Conservation (phyloP, 2,113 vertebrate species). For the Cacatua alba region DNA sequence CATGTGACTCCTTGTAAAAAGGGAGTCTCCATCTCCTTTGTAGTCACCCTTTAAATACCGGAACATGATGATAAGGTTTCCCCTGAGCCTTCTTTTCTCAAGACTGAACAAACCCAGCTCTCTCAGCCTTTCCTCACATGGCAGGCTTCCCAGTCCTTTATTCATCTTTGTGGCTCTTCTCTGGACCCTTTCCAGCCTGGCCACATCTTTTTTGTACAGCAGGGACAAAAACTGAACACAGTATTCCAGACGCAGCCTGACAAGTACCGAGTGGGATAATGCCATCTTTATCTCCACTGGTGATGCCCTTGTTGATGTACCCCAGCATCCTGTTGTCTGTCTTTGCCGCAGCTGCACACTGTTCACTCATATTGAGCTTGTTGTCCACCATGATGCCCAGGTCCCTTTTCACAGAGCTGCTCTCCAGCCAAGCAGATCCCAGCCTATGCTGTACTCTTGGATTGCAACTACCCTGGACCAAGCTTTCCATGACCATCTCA, state of each 20-base stretch:
- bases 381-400: background rate
- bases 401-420: background rate
- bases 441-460: background rate
- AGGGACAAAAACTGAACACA: background rate
- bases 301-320: background rate
- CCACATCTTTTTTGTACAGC: background rate
- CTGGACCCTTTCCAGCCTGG: background rate
- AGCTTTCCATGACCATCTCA: background rate
- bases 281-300: background rate
- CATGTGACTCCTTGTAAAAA: too few relatives aligned
- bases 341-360: background rate
- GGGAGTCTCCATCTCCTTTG: background rate
- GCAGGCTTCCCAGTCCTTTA: background rate
- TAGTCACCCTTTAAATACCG: background rate
- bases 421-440: background rate
- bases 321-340: background rate
- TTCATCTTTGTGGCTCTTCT: background rate
- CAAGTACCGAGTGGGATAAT: background rate
- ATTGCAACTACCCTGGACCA: background rate
- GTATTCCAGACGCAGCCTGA: background rate
- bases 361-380: background rate
- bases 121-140: background rate
- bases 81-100: background rate
- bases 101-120: background rate
- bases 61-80: background rate